These are phyloP conservation scores for Telmatherina bonti DNA, from an alignment of 2,797 vertebrate species.

Conservation along the genomic window DNA sequence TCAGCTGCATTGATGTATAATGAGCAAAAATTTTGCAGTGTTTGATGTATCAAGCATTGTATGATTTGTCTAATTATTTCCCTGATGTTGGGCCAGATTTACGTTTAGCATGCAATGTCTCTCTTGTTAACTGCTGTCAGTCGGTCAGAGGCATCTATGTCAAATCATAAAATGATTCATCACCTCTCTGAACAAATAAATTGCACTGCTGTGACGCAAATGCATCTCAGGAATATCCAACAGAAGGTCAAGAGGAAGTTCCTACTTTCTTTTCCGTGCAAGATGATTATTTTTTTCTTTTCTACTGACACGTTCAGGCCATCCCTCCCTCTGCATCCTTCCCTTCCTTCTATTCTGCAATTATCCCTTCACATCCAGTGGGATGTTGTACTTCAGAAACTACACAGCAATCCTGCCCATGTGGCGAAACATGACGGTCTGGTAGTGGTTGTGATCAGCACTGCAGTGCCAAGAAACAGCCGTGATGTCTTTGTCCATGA, in stretches of 20 bases:
- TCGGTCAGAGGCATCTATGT: conserved; percentile 44
- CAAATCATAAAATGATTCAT: conserved; percentile 63
- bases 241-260: conserved; percentile 47
- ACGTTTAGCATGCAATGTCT: conserved; percentile 45
- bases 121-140: conserved; percentile 56
- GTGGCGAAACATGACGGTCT: conserved; percentile 56
- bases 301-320: too few relatives aligned
- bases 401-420: conserved; percentile 48
- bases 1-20: conserved; percentile 6
- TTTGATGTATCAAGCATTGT: conserved; percentile 21
- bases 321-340: conserved; percentile 29
- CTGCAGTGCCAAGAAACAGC: conserved; percentile 73
- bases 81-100: conserved; percentile 56
- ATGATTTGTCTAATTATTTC: conserved; percentile 46
- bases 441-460: conserved; percentile 67
- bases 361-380: conserved; percentile 48
- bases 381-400: conserved; percentile 33
- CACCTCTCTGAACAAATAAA: conserved; percentile 49
- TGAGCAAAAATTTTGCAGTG: conserved; percentile 9
- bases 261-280: conserved; percentile 39
- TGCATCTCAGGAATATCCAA: conserved; percentile 41
- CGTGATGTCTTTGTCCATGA: conserved; percentile 61
- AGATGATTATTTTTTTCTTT: conserved; percentile 28
- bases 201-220: conserved; percentile 69
- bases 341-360: conserved; percentile 36